Conservation (phyloP, 2,888 invertebrate genomes). For the Pristionchus fissidentatus region DNA sequence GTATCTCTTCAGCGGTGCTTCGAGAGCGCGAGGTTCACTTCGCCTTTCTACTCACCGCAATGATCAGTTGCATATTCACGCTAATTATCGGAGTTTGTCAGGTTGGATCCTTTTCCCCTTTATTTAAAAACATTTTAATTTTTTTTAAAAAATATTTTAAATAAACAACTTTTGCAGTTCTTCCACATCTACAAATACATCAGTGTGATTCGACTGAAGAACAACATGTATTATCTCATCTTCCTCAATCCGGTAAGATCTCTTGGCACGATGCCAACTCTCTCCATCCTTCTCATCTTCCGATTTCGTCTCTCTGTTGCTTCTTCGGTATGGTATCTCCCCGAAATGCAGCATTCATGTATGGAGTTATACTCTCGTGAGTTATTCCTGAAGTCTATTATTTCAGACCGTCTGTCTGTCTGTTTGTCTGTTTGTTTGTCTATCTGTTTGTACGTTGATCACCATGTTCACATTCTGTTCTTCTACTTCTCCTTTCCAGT, state of each 20-base stretch:
- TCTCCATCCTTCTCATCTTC: not conserved
- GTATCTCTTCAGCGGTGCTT: too few relatives aligned
- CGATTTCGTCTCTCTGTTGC: slow-evolving; percentile 12
- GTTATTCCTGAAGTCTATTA: not conserved
- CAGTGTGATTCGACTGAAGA: slow-evolving; percentile 29
- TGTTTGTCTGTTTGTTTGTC: too few relatives aligned
- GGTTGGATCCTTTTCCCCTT: too few relatives aligned
- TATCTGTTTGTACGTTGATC: not conserved
- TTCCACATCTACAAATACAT: slow-evolving; percentile 4
- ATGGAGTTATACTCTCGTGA: slow-evolving; percentile 27
- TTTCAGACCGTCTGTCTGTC: too few relatives aligned
- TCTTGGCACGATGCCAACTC: not conserved
- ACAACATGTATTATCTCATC: slow-evolving; percentile 33
- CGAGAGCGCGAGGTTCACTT: too few relatives aligned
- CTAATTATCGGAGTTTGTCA: too few relatives aligned
- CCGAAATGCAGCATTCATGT: slow-evolving; percentile 39
- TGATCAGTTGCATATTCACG: too few relatives aligned
- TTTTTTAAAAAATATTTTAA: not conserved
- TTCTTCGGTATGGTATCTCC: slow-evolving; percentile 26
- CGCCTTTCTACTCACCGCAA: too few relatives aligned
- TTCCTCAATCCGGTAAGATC: slow-evolving; percentile 18
- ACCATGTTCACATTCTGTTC: not conserved
- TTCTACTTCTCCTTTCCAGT: too few relatives aligned
- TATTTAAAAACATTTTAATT: not conserved
- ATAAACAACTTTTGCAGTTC: not conserved